phyloP scores from a whole-genome alignment of 1,140 invertebrate species.

The Gryon sp. region DNA sequence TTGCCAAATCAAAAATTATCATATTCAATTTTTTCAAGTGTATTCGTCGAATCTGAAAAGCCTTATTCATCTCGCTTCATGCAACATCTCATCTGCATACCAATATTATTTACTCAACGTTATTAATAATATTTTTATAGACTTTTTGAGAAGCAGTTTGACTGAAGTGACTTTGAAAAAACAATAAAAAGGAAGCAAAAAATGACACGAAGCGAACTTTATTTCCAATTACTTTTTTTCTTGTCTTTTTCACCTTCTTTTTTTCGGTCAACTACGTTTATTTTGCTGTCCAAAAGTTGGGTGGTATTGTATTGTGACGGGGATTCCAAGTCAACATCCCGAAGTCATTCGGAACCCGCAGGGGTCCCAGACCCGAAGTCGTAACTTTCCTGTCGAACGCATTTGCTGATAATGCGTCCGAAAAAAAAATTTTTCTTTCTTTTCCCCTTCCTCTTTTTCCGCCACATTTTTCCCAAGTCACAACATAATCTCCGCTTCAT shows the following conservation, averaged over 20 bases:
- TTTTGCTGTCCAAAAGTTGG: conserved; percentile 46
- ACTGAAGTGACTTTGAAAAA: conserved; percentile 13
- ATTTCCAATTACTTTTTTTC: too few relatives aligned
- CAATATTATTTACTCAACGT: conserved; percentile 13
- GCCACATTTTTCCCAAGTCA: conserved; percentile 25
- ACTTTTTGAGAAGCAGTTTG: conserved; percentile 13
- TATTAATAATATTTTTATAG: conserved; percentile 46
- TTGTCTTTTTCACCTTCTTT: too few relatives aligned
- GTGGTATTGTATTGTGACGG: conserved; percentile 48
- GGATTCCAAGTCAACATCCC: conserved; percentile 28
- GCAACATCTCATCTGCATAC: conserved; percentile 5
- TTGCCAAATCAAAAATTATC: too few relatives aligned
- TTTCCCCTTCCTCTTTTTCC: conserved; percentile 3
- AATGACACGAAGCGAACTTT: too few relatives aligned
- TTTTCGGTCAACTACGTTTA: conserved; percentile 12
- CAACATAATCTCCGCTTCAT: conserved; percentile 30
- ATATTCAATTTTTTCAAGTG: too few relatives aligned
- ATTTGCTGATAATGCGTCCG: conserved; percentile 45
- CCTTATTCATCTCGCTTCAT: conserved; percentile 19
- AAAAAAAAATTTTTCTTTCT: conserved; percentile 36
- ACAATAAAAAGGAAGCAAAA: conserved; percentile 27
- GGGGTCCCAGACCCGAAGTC: conserved; percentile 36
- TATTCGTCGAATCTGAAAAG: too few relatives aligned
- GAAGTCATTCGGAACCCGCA: conserved; percentile 37
- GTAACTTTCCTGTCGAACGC: conserved; percentile 34